Conservation (phyloP, 2,888 invertebrate species). For the Coelopa pilipes region DNA sequence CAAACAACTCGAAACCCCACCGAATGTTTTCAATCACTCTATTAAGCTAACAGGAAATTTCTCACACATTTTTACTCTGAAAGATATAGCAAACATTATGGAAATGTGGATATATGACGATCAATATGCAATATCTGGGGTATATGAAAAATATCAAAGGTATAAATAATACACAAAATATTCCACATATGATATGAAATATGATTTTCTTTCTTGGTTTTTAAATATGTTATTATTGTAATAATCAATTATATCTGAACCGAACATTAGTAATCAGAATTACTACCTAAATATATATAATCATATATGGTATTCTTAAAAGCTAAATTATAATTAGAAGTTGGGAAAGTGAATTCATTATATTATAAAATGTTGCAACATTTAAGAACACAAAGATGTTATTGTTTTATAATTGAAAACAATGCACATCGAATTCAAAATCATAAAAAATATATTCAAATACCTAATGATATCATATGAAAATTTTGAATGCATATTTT, state of each 20-base stretch:
- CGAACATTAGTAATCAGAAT: conserved; percentile 6
- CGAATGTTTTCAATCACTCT: conserved; percentile 7
- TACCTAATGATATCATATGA: conserved; percentile 5
- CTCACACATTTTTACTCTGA: conserved; percentile 25
- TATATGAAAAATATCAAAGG: background rate
- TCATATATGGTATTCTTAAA: background rate
- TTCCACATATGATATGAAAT: conserved; percentile 13
- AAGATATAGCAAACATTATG: conserved; percentile 32
- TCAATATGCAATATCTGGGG: conserved; percentile 7
- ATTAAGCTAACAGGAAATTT: conserved; percentile 26
- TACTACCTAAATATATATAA: background rate
- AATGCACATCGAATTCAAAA: background rate
- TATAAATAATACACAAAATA: conserved; percentile 31
- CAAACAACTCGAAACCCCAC: conserved; percentile 25
- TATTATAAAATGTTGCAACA: conserved; percentile 49
- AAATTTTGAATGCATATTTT: background rate
- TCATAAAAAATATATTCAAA: conserved; percentile 21
- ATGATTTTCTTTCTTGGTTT: conserved; percentile 13
- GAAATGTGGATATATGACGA: conserved; percentile 18
- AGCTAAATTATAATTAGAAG: conserved; percentile 10
- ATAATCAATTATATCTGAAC: conserved; percentile 7
- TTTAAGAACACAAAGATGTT: conserved; percentile 32
- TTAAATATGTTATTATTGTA: conserved; percentile 26
- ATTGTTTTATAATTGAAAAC: background rate
- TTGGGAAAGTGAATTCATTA: background rate